Evolutionary conservation across 2,113 vertebrate genomes (phyloP).

Genomic region (Mixornis gularis): DNA sequence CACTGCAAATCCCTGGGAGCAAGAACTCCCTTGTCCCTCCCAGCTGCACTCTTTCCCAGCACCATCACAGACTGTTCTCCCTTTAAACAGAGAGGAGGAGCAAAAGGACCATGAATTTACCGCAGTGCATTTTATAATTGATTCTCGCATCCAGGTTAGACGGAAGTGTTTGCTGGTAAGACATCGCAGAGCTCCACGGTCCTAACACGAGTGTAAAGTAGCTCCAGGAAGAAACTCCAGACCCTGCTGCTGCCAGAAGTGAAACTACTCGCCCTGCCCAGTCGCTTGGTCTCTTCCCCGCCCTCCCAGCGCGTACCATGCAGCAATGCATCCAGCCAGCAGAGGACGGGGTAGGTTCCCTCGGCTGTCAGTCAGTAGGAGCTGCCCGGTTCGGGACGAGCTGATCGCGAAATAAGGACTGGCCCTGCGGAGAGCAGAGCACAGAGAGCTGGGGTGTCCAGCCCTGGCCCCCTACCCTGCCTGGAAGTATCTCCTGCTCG

Average conservation of each 20-base stretch:
- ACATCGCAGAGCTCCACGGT: neutral
- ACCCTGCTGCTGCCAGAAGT: neutral
- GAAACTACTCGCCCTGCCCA: neutral
- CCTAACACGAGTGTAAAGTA: neutral
- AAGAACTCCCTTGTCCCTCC: neutral
- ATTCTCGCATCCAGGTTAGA: constrained; percentile 4
- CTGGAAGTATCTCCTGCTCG: neutral
- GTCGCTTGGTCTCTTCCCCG: neutral
- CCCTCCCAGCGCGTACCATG: neutral
- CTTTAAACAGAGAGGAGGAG: constrained; percentile 51
- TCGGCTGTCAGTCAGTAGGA: neutral
- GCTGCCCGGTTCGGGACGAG: neutral
- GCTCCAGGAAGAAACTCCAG: constrained; percentile 21
- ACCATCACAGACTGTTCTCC: neutral
- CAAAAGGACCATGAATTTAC: constrained; percentile 37
- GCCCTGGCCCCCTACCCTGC: neutral
- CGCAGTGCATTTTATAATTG: constrained; percentile 48
- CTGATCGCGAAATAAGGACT: neutral
- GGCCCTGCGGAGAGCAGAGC: neutral
- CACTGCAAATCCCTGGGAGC: neutral
- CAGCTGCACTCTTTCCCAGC: neutral
- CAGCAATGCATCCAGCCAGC: constrained; percentile 17
- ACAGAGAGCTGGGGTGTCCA: neutral
- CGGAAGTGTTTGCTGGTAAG: neutral
- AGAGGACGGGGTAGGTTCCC: constrained; percentile 33